A percentile compares a stretch with the other conserved stretches of the same genome.
Evolutionary conservation across 2,113 vertebrate genomes (phyloP).

Genomic region (Catharus minimus): DNA sequence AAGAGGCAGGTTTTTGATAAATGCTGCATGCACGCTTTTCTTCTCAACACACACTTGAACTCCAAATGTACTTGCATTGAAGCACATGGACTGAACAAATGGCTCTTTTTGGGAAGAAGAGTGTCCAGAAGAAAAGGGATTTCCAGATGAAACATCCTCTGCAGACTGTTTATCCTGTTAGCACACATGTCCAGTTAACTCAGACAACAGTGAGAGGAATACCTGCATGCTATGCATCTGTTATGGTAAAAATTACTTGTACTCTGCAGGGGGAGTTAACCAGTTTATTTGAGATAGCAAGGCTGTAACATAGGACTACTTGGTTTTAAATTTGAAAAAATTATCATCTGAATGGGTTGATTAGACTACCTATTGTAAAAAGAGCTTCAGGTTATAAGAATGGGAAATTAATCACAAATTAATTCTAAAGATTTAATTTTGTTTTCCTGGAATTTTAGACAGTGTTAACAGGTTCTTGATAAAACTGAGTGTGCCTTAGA

Average conservation of each 20-base stretch:
- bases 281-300: not conserved
- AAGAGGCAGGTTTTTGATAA: conserved; percentile 12
- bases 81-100: not conserved
- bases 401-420: not conserved
- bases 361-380: not conserved
- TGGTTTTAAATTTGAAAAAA: not conserved
- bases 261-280: not conserved
- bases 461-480: not conserved
- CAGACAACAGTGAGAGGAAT: not conserved
- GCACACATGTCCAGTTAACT: not conserved
- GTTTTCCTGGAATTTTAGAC: not conserved
- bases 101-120: not conserved
- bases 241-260: not conserved
- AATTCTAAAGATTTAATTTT: conserved; percentile 7
- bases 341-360: not conserved
- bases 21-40: not conserved
- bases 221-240: not conserved
- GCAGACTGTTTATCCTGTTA: conserved; percentile 39
- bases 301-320: not conserved
- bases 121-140: not conserved
- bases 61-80: conserved; percentile 58
- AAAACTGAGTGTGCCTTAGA: not conserved
- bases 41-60: conserved; percentile 55
- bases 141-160: conserved; percentile 33
- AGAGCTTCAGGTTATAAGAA: not conserved